Percentiles rank a stretch among this genome's conserved stretches.
These are phyloP conservation scores for Eulemur coronatus DNA, from an alignment of 2,797 vertebrate genomes.

Conservation along the genomic window DNA sequence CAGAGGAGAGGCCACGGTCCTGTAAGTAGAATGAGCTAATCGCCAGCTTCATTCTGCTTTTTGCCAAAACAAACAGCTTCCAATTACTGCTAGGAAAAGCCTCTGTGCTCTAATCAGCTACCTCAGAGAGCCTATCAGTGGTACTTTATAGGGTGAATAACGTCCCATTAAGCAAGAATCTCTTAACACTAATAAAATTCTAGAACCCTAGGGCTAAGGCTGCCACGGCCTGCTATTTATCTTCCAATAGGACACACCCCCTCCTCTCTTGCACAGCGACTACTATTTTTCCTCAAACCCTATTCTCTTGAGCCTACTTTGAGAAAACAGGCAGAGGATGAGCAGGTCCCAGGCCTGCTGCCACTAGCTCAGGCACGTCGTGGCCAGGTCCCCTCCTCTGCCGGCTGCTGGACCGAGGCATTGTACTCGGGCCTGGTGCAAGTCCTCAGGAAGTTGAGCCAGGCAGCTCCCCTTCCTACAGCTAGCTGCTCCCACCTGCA, in stretches of 20 bases:
- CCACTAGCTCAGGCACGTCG: too few species aligned
- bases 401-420: not conserved
- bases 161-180: not conserved
- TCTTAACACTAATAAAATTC: not conserved
- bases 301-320: not conserved
- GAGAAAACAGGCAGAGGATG: not conserved
- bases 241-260: not conserved
- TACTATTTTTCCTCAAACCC: not conserved
- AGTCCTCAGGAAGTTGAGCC: not conserved
- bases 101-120: conserved; percentile 10
- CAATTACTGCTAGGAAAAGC: not conserved
- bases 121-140: not conserved
- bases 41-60: not conserved
- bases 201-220: not conserved
- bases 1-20: not conserved
- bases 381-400: not conserved
- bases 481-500: not conserved
- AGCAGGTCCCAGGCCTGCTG: not conserved
- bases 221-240: not conserved
- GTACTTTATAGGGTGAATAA: not conserved
- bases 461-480: not conserved
- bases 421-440: too few species aligned
- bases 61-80: conserved; percentile 58
- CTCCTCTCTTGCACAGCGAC: accelerated
- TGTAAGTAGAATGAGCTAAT: not conserved